Evolutionary conservation across 2,888 invertebrate genomes (phyloP).

Genomic region (Atethmia centrago): DNA sequence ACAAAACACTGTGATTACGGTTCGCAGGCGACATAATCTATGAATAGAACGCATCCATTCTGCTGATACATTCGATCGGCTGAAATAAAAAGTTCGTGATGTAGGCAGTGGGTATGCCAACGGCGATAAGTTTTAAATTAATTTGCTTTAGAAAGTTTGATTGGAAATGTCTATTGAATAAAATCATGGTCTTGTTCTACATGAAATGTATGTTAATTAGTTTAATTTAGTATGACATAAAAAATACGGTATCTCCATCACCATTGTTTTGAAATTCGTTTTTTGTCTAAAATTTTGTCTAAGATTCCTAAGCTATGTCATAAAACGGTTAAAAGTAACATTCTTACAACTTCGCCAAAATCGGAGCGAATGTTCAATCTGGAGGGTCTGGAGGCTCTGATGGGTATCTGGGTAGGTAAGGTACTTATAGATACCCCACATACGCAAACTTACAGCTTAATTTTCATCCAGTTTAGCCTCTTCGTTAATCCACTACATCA

Average conservation of each 20-base stretch:
- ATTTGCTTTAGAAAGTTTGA: slow-evolving; percentile 62
- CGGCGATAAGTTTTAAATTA: slow-evolving; percentile 51
- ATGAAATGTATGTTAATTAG: slow-evolving; percentile 51
- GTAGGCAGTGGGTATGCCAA: slow-evolving; percentile 51
- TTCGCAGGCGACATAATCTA: slow-evolving; percentile 65
- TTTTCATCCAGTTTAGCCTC: too few species aligned
- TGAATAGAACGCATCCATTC: slow-evolving; percentile 69
- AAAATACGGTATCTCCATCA: slow-evolving; percentile 14
- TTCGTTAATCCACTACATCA: too few species aligned
- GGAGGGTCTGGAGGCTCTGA: too few species aligned
- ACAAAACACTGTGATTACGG: slow-evolving; percentile 59
- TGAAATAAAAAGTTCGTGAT: slow-evolving; percentile 64
- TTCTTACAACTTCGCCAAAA: neutral
- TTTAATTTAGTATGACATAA: slow-evolving; percentile 22
- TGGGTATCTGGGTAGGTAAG: neutral
- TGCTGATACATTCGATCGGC: slow-evolving; percentile 66
- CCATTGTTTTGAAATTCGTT: slow-evolving; percentile 2
- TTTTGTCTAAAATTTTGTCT: neutral
- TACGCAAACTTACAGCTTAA: neutral
- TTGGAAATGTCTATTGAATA: slow-evolving; percentile 41
- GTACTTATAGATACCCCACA: neutral
- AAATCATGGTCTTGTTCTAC: slow-evolving; percentile 40
- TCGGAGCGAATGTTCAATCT: neutral
- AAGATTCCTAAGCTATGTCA: neutral
- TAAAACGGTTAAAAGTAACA: neutral